phyloP scores from a whole-genome alignment of 2,113 vertebrate genomes.

The Ctenomys sociabilis region DNA sequence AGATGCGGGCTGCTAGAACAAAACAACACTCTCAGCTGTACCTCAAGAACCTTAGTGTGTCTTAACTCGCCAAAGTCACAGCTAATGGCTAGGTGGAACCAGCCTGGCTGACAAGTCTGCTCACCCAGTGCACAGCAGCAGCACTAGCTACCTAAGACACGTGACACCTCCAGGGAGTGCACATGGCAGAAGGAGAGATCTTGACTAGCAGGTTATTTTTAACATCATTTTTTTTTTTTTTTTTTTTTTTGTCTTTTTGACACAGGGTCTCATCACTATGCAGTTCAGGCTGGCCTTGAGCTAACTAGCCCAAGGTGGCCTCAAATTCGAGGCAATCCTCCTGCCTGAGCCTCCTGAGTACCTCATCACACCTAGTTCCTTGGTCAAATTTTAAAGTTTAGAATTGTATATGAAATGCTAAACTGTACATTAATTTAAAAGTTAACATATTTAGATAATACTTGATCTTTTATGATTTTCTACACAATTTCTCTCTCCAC shows the following conservation, averaged over 20 bases:
- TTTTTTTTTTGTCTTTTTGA: neutral
- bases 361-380: neutral
- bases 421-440: neutral
- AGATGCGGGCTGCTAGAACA: neutral
- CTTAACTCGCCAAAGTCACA: too few species aligned
- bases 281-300: neutral
- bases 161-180: fast-evolving
- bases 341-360: neutral
- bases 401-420: neutral
- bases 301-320: neutral
- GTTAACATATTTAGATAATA: fast-evolving
- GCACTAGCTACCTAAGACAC: neutral
- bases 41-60: neutral
- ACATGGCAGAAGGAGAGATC: too few species aligned
- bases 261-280: neutral
- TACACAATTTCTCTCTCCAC: fast-evolving
- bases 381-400: neutral
- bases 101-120: too few species aligned
- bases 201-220: neutral
- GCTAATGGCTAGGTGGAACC: neutral
- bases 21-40: neutral
- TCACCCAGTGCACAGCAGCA: neutral
- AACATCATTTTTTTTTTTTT: too few species aligned
- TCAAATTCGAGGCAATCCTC: neutral
- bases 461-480: neutral